These are phyloP conservation scores for Oncorhynchus gorbuscha DNA, from an alignment of 2,113 vertebrate species.

Conservation along the genomic window DNA sequence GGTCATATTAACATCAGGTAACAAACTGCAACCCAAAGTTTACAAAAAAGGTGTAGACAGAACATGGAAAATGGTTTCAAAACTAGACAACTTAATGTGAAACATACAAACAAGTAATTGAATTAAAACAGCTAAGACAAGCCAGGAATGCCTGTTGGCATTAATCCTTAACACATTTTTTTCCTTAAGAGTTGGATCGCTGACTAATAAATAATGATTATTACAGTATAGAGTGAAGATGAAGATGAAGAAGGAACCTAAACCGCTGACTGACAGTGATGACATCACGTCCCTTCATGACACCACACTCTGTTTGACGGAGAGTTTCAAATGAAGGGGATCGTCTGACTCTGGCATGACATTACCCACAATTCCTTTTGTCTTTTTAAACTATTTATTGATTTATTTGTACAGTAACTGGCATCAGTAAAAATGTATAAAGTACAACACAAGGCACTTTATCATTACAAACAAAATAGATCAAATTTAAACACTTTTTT, in stretches of 20 bases:
- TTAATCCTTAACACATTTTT: neutral
- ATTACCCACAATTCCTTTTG: neutral
- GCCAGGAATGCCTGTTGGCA: neutral
- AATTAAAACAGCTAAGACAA: neutral
- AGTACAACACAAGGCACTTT: neutral
- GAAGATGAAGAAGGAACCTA: neutral
- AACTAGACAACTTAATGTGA: neutral
- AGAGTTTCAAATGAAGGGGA: slow-evolving; percentile 41
- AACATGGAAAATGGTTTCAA: neutral
- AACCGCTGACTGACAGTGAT: neutral
- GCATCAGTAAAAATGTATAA: neutral
- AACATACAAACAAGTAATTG: neutral
- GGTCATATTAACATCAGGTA: neutral
- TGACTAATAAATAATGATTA: slow-evolving; percentile 9
- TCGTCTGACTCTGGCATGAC: neutral
- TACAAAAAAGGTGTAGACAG: too few species aligned
- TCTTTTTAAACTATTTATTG: neutral
- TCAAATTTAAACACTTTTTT: neutral
- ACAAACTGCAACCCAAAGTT: neutral
- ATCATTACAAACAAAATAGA: slow-evolving; percentile 16
- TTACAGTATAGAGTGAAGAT: slow-evolving; percentile 11
- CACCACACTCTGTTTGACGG: slow-evolving; percentile 66
- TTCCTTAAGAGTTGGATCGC: neutral
- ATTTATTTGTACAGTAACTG: neutral
- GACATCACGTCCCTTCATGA: slow-evolving; percentile 9